Evolutionary conservation across 2,888 invertebrate genomes (phyloP).

Genomic region (Agonopterix arenella): DNA sequence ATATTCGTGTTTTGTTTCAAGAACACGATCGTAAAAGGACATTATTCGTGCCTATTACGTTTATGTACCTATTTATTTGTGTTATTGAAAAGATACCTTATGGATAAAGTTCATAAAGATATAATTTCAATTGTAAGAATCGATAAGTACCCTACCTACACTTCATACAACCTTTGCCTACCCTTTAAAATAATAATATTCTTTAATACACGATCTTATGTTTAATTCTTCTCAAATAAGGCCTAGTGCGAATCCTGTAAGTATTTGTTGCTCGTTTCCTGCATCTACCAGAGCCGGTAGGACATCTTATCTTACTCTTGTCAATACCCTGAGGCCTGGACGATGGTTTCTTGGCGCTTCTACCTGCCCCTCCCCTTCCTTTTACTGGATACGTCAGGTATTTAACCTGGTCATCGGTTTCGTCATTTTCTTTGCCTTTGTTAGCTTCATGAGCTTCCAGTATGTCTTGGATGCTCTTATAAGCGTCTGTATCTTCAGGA

Average conservation of each 20-base stretch:
- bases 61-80: too few species aligned
- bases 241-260: conserved; percentile 37
- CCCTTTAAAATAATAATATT: too few species aligned
- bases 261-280: conserved; percentile 33
- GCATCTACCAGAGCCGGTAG: conserved; percentile 40
- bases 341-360: conserved; percentile 24
- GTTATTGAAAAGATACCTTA: too few species aligned
- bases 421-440: conserved; percentile 25
- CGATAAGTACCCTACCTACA: too few species aligned
- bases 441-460: conserved; percentile 58
- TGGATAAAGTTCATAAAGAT: too few species aligned
- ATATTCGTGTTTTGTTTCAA: too few species aligned
- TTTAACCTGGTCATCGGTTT: conserved; percentile 27
- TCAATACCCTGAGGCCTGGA: conserved; percentile 18
- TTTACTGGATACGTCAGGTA: conserved; percentile 30
- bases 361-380: conserved; percentile 17
- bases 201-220: conserved; percentile 22
- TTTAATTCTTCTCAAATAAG: conserved; percentile 45
- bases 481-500: conserved; percentile 40
- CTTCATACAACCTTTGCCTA: too few species aligned
- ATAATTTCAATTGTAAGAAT: too few species aligned
- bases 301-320: conserved; percentile 33
- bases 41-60: too few species aligned
- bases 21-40: too few species aligned
- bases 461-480: conserved; percentile 56